Base-by-base conservation (phyloP, 2,113 vertebrate species). In the Pteropus alecto region DNA sequence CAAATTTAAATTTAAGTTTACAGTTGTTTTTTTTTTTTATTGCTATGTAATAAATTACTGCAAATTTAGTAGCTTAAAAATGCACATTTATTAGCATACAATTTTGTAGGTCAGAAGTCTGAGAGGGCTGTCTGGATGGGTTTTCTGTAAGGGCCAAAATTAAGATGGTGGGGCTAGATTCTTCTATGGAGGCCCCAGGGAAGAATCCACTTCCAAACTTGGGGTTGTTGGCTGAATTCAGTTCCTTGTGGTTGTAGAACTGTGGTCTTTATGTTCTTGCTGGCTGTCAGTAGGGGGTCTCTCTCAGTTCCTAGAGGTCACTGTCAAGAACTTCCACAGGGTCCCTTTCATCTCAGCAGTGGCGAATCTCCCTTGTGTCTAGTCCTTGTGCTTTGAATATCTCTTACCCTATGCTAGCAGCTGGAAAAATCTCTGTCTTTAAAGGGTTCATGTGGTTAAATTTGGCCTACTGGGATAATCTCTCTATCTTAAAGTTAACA, bases 11-110 rank as follows among this genome's bases (percentile, higher is more conserved):
- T 4, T 68, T 46, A 46, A 63, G 7, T 54, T 81, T 58, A 16
- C 73, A 35, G 33, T 28, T n/a, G n/a, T n/a, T n/a, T n/a, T 43
- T 91, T 33, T 95, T 33, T 86, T 90, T 96, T 79, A 86, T 48
- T 73, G 73, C 71, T 30, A 22, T 86, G 33, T 78, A n/a, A 68
- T 67, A 68, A 91, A 35, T 86, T 38, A 48, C 9, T 24, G 43
- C 41, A 67, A 76, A 82, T 2, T 68, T 94, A 51, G 33, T n/a
- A 77, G n/a, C 46, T 70, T 77, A 77, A 92, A 73, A 67, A 60
- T 61, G 4, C 11, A 82, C 18, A 61, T 60, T 87, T 58, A 73
- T 46, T 48, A 54, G 30, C 18, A 71, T 54, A 33, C 3, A 15
- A 3, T 60, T 76, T 79, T 76, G 5, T 94, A 90, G 28, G 83